phyloP scores from a whole-genome alignment of 2,797 vertebrate species.

The Fistularia tabacaria region DNA sequence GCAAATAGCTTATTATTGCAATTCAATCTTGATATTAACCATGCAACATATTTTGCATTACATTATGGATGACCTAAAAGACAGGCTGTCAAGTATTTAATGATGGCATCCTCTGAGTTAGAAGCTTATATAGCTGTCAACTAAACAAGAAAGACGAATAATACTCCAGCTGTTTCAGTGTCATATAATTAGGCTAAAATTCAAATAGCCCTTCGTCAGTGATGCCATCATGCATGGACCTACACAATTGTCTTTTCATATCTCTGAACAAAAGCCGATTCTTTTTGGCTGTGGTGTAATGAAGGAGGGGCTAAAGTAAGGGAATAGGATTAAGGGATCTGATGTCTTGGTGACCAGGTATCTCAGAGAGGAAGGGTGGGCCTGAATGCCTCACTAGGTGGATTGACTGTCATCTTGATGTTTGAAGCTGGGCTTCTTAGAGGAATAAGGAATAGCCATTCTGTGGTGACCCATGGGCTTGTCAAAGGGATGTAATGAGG shows the following conservation, averaged over 20 bases:
- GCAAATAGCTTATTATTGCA: too few relatives aligned
- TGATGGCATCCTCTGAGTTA: neutral
- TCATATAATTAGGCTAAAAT: slow-evolving; percentile 48
- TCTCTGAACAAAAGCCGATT: slow-evolving; percentile 50
- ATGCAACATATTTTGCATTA: too few relatives aligned
- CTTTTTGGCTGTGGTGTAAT: slow-evolving; percentile 51
- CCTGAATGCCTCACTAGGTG: slow-evolving; percentile 51
- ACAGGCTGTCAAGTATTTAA: too few relatives aligned
- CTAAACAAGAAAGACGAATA: slow-evolving; percentile 19
- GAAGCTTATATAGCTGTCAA: slow-evolving; percentile 2
- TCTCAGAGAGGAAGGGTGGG: slow-evolving; percentile 48
- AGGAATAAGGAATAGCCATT: slow-evolving; percentile 69
- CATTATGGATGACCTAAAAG: too few relatives aligned
- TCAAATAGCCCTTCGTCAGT: slow-evolving; percentile 59
- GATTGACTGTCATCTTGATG: slow-evolving; percentile 46
- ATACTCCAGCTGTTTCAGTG: slow-evolving; percentile 22
- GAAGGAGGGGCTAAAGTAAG: slow-evolving; percentile 48
- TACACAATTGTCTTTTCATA: slow-evolving; percentile 60
- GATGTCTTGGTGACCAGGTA: slow-evolving; percentile 66
- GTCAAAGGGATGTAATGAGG: slow-evolving; percentile 81
- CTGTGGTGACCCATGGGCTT: slow-evolving; percentile 68
- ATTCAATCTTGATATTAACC: too few relatives aligned
- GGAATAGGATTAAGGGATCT: slow-evolving; percentile 58
- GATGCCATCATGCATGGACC: slow-evolving; percentile 49
- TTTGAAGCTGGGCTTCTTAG: slow-evolving; percentile 47